Percentiles rank a stretch among this genome's conserved stretches.
Conservation (phyloP, 2,888 invertebrate species). For the Plutella xylostella region DNA sequence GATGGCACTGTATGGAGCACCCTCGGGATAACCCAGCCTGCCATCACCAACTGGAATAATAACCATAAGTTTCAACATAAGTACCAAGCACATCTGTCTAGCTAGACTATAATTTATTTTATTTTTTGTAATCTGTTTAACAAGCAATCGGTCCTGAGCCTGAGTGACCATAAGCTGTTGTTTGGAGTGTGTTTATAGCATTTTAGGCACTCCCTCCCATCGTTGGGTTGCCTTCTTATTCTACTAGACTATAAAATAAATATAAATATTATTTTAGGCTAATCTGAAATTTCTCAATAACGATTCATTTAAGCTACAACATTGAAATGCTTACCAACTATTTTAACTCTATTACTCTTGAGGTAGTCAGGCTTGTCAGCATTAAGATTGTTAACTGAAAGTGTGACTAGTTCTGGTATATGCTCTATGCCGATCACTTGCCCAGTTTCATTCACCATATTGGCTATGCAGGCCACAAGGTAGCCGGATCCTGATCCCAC, state of each 20-base stretch:
- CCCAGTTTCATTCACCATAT: slow-evolving; percentile 80
- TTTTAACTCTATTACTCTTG: slow-evolving; percentile 73
- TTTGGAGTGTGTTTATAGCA: no score
- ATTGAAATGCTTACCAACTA: slow-evolving; percentile 70
- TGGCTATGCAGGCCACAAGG: slow-evolving; percentile 90
- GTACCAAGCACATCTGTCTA: no score
- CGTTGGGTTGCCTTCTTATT: no score
- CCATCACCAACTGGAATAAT: slow-evolving; percentile 85
- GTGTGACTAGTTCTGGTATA: slow-evolving; percentile 82
- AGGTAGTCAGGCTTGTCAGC: slow-evolving; percentile 79
- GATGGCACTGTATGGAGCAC: slow-evolving; percentile 91
- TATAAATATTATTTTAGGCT: no score
- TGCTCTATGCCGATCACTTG: slow-evolving; percentile 91
- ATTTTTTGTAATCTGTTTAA: no score
- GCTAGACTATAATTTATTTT: no score
- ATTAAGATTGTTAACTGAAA: slow-evolving; percentile 81
- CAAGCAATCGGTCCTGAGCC: no score
- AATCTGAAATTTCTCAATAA: not conserved
- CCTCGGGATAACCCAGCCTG: slow-evolving; percentile 77
- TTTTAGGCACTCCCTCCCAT: no score
- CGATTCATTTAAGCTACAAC: not conserved
- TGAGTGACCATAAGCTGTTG: no score
- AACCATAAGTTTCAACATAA: no score
- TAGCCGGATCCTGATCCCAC: slow-evolving; percentile 96
- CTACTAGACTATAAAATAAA: no score